These are phyloP conservation scores for Ophioninae sp. DNA, from an alignment of 2,888 invertebrate species.

Conservation along the genomic window DNA sequence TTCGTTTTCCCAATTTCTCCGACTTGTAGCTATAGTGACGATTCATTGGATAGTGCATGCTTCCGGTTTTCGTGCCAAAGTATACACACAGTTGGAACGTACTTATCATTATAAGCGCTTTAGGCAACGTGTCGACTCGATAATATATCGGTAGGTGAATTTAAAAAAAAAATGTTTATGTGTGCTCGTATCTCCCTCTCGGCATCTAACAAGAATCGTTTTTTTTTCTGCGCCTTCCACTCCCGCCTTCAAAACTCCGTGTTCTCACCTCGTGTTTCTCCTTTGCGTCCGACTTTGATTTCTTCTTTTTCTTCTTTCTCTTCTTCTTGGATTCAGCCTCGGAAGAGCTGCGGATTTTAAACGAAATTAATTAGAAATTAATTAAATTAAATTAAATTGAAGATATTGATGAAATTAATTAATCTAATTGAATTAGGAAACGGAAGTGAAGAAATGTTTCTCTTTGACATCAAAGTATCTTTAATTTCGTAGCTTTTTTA, in stretches of 20 bases:
- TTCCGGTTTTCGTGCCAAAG: constrained; percentile 70
- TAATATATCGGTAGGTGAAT: constrained; percentile 65
- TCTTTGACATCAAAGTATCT: background rate
- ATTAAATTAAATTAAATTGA: too few relatives aligned
- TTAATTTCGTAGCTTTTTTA: background rate
- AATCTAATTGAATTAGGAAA: too few relatives aligned
- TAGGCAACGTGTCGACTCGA: constrained; percentile 50
- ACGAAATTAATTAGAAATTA: constrained; percentile 3
- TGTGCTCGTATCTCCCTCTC: constrained; percentile 38
- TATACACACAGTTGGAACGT: constrained; percentile 39
- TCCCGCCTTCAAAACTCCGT: constrained; percentile 45
- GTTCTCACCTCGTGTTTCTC: constrained; percentile 75
- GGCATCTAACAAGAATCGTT: constrained; percentile 25
- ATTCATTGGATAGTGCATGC: constrained; percentile 63
- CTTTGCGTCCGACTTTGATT: constrained; percentile 84
- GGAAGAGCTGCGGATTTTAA: constrained; percentile 84
- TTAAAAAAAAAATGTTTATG: constrained; percentile 52
- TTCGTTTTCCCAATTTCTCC: constrained; percentile 36
- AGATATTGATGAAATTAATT: too few relatives aligned
- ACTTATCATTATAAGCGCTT: constrained; percentile 46
- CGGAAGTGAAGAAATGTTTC: constrained; percentile 7
- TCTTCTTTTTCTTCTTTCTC: constrained; percentile 91
- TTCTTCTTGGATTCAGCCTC: constrained; percentile 88
- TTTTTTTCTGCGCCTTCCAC: constrained; percentile 51
- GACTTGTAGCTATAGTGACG: constrained; percentile 45